Base-by-base conservation (phyloP, 2,888 invertebrate species). In the Pterostichus madidus region DNA sequence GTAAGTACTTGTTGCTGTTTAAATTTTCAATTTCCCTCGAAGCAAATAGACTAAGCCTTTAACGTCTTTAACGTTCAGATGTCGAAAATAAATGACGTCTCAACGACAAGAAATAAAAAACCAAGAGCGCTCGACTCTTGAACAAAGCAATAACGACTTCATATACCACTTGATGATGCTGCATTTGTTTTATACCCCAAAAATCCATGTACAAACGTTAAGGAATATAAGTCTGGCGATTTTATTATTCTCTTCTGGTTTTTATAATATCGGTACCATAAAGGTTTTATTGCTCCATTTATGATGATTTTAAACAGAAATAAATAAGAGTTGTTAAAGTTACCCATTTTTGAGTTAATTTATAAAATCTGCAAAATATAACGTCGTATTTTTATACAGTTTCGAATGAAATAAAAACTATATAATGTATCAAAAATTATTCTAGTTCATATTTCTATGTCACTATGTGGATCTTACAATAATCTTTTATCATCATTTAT, bases 71-170 rank as follows among this genome's bases (percentile, higher is more conserved):
- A 32, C 31, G 44, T 32, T 52, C 31, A 75, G n/a, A 75, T 52
- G 75, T 49, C 75, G 75, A 75, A 75, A 75, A 75, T 75, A 75
- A 75, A 75, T 75, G 73, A 52, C 46, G 24, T 75, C 31, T 75
- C 24, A 52, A 52, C 75, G 15, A 15, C 31, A 75, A 31, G 32
- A 75, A 31, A 75, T 75, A 75, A 75, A 75, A 75, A 52, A 52
- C 49, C 11, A 52, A 6, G 31, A 75, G 5, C 31, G 10, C 52
- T 31, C 32, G 17, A 13, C 31, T 75, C 75, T 52, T 52, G 13
- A 75, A 75, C 49, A 52, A 52, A 75, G 52, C 75, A 52, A 75
- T 75, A 75, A 75, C 32, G 32, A 75, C 75, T 31, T 75, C 75
- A 75, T 52, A 75, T 52, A 49, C 52, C 32, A 49, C 75, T 52